Evolutionary conservation across 2,113 vertebrate genomes (phyloP).

Genomic region (Xenotilapia flavipinnis): DNA sequence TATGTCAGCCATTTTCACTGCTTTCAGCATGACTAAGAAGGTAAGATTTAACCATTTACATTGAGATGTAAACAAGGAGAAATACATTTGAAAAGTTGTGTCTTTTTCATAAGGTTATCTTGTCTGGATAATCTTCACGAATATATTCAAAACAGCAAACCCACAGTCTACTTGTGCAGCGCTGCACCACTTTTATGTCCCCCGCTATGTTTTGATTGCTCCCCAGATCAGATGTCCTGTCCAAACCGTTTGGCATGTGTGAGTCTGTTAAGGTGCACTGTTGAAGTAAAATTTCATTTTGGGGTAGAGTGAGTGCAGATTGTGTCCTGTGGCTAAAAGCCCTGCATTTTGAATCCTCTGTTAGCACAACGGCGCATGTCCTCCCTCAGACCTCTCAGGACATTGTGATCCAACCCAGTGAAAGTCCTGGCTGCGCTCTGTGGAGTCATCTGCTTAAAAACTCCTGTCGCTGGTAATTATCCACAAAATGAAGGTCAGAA

Average conservation of each 20-base stretch:
- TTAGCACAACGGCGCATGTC: background rate
- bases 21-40: background rate
- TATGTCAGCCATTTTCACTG: background rate
- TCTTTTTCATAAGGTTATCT: background rate
- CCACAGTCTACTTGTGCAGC: background rate
- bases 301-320: background rate
- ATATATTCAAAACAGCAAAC: background rate
- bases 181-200: background rate
- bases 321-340: background rate
- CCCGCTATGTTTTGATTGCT: background rate
- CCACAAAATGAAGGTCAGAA: background rate
- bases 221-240: background rate
- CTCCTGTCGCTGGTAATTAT: background rate
- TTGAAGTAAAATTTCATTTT: background rate
- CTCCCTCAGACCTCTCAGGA: background rate
- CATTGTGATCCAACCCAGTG: background rate
- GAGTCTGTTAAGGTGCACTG: background rate
- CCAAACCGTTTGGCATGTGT: background rate
- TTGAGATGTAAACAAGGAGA: background rate
- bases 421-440: background rate
- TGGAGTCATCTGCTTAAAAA: background rate
- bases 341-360: background rate
- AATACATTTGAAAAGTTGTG: background rate
- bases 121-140: background rate
- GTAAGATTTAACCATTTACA: background rate